phyloP scores from a whole-genome alignment of 2,113 vertebrate genomes.

The Phalacrocorax brasilianus region DNA sequence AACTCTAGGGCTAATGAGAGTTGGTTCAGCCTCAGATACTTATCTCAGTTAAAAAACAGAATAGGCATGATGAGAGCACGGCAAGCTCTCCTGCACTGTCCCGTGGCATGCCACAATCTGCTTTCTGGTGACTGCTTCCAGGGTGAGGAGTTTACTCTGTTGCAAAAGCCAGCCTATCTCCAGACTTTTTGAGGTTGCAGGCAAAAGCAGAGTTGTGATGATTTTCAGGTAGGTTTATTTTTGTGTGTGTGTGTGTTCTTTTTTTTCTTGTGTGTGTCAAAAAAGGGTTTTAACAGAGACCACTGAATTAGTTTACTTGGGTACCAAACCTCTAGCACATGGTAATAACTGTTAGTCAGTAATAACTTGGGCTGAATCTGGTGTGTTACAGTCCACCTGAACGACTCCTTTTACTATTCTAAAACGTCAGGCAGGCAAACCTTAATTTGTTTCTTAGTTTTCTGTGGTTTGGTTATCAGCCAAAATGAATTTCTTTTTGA shows the following conservation, averaged over 20 bases:
- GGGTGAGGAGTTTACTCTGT: not conserved
- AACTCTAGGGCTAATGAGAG: not conserved
- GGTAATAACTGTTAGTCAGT: not conserved
- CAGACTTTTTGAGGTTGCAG: not conserved
- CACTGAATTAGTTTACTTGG: not conserved
- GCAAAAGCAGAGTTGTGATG: not conserved
- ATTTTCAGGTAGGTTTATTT: not conserved
- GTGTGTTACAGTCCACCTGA: not conserved
- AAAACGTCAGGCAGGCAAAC: not conserved
- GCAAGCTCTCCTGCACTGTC: not conserved
- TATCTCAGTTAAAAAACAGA: not conserved
- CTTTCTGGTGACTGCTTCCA: not conserved
- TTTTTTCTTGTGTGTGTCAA: too few relatives aligned
- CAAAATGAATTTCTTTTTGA: not conserved
- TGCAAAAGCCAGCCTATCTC: fast-evolving
- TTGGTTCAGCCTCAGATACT: not conserved
- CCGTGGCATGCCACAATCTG: fast-evolving
- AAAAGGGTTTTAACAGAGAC: not conserved
- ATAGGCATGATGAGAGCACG: not conserved
- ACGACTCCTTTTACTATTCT: not conserved
- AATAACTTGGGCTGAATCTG: not conserved
- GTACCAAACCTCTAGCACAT: not conserved
- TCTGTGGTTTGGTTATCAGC: not conserved
- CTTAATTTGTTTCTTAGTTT: not conserved
- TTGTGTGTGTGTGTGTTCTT: too few relatives aligned